phyloP scores from a whole-genome alignment of 2,888 invertebrate genomes.

The Tiliacea aurago region DNA sequence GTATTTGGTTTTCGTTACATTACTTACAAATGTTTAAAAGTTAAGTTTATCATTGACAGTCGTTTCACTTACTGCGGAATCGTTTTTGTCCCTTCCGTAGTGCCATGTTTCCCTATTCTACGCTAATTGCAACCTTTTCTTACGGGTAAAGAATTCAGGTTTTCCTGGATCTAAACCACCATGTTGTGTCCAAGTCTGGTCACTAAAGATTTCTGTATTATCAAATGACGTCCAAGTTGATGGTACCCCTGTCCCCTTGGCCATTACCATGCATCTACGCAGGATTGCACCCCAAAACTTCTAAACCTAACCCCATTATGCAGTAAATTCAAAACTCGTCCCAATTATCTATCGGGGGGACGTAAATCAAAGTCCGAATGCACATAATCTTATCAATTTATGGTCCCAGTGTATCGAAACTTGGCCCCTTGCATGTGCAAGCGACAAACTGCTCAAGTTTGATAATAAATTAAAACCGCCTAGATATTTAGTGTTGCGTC shows the following conservation, averaged over 20 bases:
- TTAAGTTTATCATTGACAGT: neutral
- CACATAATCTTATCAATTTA: conserved; percentile 87
- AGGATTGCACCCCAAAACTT: conserved; percentile 28
- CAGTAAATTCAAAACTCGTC: conserved; percentile 65
- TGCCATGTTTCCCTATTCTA: neutral
- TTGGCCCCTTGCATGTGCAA: conserved; percentile 80
- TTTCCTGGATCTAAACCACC: no score
- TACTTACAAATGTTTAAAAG: no score
- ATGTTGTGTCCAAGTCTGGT: no score
- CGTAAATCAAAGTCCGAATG: conserved; percentile 74
- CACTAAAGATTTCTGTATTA: neutral
- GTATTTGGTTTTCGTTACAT: no score
- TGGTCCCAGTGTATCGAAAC: conserved; percentile 86
- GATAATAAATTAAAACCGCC: conserved; percentile 85
- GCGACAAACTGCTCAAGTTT: conserved; percentile 84
- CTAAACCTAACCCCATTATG: conserved; percentile 34
- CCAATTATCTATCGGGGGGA: conserved; percentile 66
- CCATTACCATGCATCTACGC: conserved; percentile 5
- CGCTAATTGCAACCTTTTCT: neutral
- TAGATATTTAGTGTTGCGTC: conserved; percentile 77
- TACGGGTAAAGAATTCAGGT: neutral
- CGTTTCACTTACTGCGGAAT: neutral
- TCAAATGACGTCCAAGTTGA: neutral
- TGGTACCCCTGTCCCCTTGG: neutral
- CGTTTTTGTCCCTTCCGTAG: neutral